Conservation (phyloP, 1,140 invertebrate genomes). For the Solenopsis invicta region DNA sequence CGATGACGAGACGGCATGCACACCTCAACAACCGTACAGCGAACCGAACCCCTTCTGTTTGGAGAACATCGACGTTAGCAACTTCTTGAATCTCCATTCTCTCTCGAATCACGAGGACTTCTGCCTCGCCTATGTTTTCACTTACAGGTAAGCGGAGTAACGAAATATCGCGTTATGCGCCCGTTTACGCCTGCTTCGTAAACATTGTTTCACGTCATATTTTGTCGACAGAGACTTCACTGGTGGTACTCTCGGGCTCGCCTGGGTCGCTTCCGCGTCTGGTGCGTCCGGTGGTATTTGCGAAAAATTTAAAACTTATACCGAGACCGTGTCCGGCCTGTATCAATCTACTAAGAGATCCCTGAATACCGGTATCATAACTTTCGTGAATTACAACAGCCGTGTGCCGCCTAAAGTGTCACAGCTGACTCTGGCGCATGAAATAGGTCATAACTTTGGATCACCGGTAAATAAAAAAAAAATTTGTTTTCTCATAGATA, state of each 20-base stretch:
- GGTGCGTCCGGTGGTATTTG: constrained; percentile 99
- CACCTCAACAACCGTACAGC: constrained; percentile 88
- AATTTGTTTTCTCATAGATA: background rate
- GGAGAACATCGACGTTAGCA: constrained; percentile 99
- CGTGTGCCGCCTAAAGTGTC: constrained; percentile 98
- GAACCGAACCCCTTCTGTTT: constrained; percentile 97
- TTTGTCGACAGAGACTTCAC: constrained; percentile 94
- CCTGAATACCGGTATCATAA: constrained; percentile 99
- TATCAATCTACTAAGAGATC: constrained; percentile 97
- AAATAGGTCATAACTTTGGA: constrained; percentile 99
- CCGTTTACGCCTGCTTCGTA: background rate
- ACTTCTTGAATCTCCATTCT: constrained; percentile 99
- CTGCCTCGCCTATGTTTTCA: constrained; percentile 99
- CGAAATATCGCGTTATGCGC: background rate
- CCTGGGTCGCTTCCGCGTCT: constrained; percentile 98
- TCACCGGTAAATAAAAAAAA: constrained; percentile 92
- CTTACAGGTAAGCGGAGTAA: constrained; percentile 89
- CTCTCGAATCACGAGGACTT: constrained; percentile 98
- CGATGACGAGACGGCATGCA: constrained; percentile 95
- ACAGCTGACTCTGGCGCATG: constrained; percentile 98
- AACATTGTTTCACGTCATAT: constrained; percentile 9
- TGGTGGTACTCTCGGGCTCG: constrained; percentile 97
- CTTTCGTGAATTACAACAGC: constrained; percentile 99
- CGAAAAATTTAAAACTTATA: constrained; percentile 99
- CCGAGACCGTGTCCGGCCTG: constrained; percentile 96